Evolutionary conservation across 2,113 vertebrate genomes (phyloP), one percentile per base, ranked within the genome.

Genomic region (Otis tarda): DNA sequence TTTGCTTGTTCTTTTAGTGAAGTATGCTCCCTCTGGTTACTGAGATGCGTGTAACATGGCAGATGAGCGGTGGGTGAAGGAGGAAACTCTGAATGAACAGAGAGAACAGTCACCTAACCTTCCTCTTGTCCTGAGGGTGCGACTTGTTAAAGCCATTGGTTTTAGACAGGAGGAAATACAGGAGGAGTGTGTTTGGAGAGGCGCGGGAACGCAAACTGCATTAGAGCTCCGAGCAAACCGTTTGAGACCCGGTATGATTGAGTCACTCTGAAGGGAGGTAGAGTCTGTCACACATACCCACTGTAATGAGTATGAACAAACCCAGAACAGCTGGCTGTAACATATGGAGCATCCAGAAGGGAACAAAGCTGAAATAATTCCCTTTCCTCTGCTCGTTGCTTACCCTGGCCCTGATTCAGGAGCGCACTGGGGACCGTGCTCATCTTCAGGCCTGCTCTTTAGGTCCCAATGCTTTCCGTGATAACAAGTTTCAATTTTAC

Each of bases 331-430:
- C 96, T 96, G 92, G 89, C 80, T 95, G 77, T 8, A 93, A 73
- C 96, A 95, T 96, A 96, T 95, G 95, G 96, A 96, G 65, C 89
- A 94, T 92, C 95, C 96, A 95, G 92, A 96, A 97, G 96, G 94
- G 89, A 95, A 79, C 83, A 95, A 90, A 92, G 83, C 93, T 96
- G 90, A 96, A 96, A 96, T 95, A 96, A 95, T 93, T 95, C 96
- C 96, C 91, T 95, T 96, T 94, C 83, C 95, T 94, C 77, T 89
- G 86, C 86, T 95, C 77, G 87, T 89, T 96, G 92, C 92, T 96
- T 92, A 94, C 88, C 76, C 92, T 95, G 92, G 94, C 80, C 96
- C 80, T 50, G 65, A 84, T 93, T 96, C 92, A 96, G 94, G 69
- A 89, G 61, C 0, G 2, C 69, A 19, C 18, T 84, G 65, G 90